Conservation (phyloP, 2,888 invertebrate species). For the Heliconius charithonia region DNA sequence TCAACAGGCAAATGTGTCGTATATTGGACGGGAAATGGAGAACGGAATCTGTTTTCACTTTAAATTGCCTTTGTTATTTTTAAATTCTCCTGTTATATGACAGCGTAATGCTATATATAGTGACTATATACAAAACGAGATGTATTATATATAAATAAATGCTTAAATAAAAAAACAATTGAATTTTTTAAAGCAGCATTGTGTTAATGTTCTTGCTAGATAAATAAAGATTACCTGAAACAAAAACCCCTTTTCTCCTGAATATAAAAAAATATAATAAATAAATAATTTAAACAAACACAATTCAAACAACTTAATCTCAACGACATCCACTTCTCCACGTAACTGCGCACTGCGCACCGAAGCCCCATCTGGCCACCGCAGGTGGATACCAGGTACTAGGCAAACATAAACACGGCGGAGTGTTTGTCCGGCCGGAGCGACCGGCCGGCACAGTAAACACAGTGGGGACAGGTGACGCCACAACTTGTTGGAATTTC, state of each 20-base stretch:
- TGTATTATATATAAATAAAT: no score
- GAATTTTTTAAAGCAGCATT: no score
- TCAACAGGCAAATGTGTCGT: no score
- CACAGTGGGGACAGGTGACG: slow-evolving; percentile 46
- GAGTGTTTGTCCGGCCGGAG: slow-evolving; percentile 57
- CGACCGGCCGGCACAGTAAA: slow-evolving; percentile 50
- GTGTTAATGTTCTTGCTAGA: background rate
- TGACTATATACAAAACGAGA: no score
- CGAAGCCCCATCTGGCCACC: slow-evolving; percentile 45
- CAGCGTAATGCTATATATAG: no score
- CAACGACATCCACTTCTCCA: slow-evolving; percentile 26
- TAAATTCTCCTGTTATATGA: no score
- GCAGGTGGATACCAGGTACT: slow-evolving; percentile 60
- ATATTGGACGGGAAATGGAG: no score
- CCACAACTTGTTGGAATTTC: slow-evolving; percentile 42
- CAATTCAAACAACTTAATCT: slow-evolving; percentile 24
- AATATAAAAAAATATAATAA: background rate
- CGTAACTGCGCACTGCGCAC: slow-evolving; percentile 18
- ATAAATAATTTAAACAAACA: slow-evolving; percentile 2
- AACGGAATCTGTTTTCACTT: no score
- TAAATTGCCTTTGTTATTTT: no score
- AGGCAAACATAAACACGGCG: slow-evolving; percentile 59
- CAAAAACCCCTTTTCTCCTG: background rate
- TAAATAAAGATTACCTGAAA: background rate
- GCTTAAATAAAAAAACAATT: no score